Evolutionary conservation across 2,797 vertebrate species (phyloP).

Genomic region (Enteromius mattozi): DNA sequence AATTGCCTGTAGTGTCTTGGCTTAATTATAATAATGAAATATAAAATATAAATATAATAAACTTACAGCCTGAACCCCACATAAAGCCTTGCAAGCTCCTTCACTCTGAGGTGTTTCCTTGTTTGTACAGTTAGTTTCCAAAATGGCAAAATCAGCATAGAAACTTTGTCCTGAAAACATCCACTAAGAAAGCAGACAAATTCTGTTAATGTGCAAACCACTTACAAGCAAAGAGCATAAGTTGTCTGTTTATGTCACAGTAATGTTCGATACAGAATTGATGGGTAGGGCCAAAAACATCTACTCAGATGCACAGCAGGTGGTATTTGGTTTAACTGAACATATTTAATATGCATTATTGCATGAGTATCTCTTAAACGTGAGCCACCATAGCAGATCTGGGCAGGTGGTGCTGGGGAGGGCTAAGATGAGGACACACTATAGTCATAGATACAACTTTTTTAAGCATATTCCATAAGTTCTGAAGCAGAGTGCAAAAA

Average conservation of each 20-base stretch:
- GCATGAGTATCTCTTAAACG: no score
- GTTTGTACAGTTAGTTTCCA: slow-evolving; percentile 57
- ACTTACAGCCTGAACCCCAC: slow-evolving; percentile 55
- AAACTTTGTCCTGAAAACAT: slow-evolving; percentile 33
- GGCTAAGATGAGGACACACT: no score
- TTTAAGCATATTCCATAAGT: no score
- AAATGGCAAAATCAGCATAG: slow-evolving; percentile 62
- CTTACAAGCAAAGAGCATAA: not conserved
- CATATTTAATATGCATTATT: no score
- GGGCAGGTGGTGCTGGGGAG: no score
- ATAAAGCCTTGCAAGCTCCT: slow-evolving; percentile 46
- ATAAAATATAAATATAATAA: no score
- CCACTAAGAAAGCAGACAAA: slow-evolving; percentile 27
- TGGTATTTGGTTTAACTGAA: no score
- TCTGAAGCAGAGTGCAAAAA: no score
- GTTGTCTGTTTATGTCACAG: no score
- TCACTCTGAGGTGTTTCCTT: slow-evolving; percentile 32
- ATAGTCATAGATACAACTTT: no score
- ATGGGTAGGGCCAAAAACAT: not conserved
- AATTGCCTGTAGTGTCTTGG: not conserved
- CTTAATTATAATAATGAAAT: no score
- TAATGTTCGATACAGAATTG: not conserved
- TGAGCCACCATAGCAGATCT: no score
- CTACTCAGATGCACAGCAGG: not conserved
- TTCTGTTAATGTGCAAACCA: slow-evolving; percentile 20